Percentiles rank a stretch among this genome's conserved stretches.
Conservation (phyloP, 2,113 vertebrate species). For the Poeciliopsis occidentalis region DNA sequence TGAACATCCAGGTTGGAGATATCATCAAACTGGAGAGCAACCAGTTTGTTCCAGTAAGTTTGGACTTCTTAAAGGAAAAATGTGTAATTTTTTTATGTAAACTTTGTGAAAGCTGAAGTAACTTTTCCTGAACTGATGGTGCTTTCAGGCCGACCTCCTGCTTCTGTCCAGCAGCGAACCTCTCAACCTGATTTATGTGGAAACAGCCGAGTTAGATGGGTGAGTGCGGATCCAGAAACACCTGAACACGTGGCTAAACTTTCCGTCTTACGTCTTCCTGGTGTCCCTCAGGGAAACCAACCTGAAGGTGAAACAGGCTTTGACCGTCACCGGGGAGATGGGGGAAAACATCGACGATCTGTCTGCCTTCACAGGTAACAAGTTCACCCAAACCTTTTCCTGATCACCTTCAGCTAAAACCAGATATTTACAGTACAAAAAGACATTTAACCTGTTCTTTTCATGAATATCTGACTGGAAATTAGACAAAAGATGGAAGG, state of each 20-base stretch:
- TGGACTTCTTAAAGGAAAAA: not conserved
- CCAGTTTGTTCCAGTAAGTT: slow-evolving; percentile 89
- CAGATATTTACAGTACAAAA: not conserved
- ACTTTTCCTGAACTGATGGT: not conserved
- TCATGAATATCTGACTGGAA: not conserved
- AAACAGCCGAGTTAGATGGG: slow-evolving; percentile 95
- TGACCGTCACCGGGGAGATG: slow-evolving; percentile 87
- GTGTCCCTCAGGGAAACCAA: slow-evolving; percentile 89
- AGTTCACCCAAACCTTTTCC: not conserved
- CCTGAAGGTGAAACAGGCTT: slow-evolving; percentile 93
- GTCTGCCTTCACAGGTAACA: slow-evolving; percentile 86
- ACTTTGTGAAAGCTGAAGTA: too few species aligned
- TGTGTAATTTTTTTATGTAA: too few species aligned
- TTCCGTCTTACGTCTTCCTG: slow-evolving; percentile 19
- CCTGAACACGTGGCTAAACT: not conserved
- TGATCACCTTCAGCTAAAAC: not conserved
- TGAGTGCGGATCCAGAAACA: slow-evolving; percentile 50
- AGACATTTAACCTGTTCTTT: too few species aligned
- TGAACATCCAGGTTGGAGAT: slow-evolving; percentile 95
- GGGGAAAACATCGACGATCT: slow-evolving; percentile 82
- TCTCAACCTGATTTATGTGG: slow-evolving; percentile 88
- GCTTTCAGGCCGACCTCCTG: slow-evolving; percentile 88
- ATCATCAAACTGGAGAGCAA: slow-evolving; percentile 92
- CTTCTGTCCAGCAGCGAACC: slow-evolving; percentile 95
- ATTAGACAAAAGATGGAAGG: not conserved